Conservation (phyloP, 2,888 invertebrate genomes). For the Darwinula stevensoni region DNA sequence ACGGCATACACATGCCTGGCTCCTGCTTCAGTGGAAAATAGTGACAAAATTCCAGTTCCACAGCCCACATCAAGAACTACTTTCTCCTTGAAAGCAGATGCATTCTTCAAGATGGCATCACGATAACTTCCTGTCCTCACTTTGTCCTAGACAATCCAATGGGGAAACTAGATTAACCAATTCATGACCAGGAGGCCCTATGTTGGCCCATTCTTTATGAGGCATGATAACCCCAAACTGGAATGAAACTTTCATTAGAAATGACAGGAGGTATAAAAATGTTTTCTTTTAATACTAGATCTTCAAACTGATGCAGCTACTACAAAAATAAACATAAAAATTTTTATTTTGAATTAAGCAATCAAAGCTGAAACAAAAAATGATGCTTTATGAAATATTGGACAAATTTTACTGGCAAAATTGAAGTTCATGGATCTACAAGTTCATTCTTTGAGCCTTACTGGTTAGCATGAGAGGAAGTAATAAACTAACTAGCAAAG, state of each 20-base stretch:
- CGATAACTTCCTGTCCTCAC: slow-evolving; percentile 61
- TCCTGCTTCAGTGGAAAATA: slow-evolving; percentile 19
- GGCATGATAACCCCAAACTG: slow-evolving; percentile 3
- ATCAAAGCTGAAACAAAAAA: too few relatives aligned
- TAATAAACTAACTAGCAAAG: too few relatives aligned
- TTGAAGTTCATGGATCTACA: too few relatives aligned
- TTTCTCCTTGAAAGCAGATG: slow-evolving; percentile 29
- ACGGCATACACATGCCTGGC: slow-evolving; percentile 18
- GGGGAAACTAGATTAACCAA: slow-evolving; percentile 7
- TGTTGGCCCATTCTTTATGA: too few relatives aligned
- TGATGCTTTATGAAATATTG: too few relatives aligned
- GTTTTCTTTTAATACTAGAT: not conserved
- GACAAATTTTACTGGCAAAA: too few relatives aligned
- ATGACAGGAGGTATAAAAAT: too few relatives aligned
- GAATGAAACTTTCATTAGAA: not conserved
- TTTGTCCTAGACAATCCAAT: slow-evolving; percentile 27
- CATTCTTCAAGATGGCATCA: slow-evolving; percentile 47
- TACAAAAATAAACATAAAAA: too few relatives aligned
- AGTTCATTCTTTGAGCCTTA: too few relatives aligned
- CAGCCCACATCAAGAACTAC: slow-evolving; percentile 20
- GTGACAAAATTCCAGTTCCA: slow-evolving; percentile 19
- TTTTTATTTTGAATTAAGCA: too few relatives aligned
- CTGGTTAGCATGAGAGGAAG: too few relatives aligned
- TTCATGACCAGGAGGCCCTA: not conserved
- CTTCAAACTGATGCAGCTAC: too few relatives aligned